Evolutionary conservation across 2,888 invertebrate genomes (phyloP).

Genomic region (Eurois occulta): DNA sequence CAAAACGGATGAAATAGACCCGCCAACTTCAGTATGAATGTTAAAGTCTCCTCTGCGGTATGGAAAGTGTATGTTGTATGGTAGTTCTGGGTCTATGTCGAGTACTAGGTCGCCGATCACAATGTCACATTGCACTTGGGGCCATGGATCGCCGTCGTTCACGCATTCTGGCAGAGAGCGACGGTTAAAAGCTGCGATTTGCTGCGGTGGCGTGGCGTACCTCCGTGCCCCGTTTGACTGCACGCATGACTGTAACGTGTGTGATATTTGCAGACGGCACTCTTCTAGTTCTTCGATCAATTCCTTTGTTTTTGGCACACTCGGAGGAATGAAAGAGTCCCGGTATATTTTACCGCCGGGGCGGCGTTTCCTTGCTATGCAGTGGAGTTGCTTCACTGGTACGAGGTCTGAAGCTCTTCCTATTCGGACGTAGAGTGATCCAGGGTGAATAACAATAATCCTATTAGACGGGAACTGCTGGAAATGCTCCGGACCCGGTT

Average conservation of each 20-base stretch:
- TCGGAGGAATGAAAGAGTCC: slow-evolving; percentile 92
- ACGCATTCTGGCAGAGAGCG: slow-evolving; percentile 93
- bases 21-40: slow-evolving; percentile 95
- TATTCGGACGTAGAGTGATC: slow-evolving; percentile 96
- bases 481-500: slow-evolving; percentile 85
- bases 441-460: slow-evolving; percentile 98
- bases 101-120: slow-evolving; percentile 95
- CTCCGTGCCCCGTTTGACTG: slow-evolving; percentile 95
- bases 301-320: slow-evolving; percentile 92
- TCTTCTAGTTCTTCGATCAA: slow-evolving; percentile 95
- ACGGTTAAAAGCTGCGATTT: slow-evolving; percentile 96
- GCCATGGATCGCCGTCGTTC: slow-evolving; percentile 91
- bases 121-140: slow-evolving; percentile 91
- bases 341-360: slow-evolving; percentile 90
- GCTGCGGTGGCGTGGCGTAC: slow-evolving; percentile 96
- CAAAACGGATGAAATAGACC: slow-evolving; percentile 95
- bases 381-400: slow-evolving; percentile 96
- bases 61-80: slow-evolving; percentile 97
- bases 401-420: slow-evolving; percentile 97
- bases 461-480: slow-evolving; percentile 94
- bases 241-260: slow-evolving; percentile 95
- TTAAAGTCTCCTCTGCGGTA: slow-evolving; percentile 96
- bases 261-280: slow-evolving; percentile 95
- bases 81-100: slow-evolving; percentile 92
- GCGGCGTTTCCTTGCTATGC: slow-evolving; percentile 93